Conservation (phyloP, 2,888 invertebrate species). For the Hyppa rectilinea region DNA sequence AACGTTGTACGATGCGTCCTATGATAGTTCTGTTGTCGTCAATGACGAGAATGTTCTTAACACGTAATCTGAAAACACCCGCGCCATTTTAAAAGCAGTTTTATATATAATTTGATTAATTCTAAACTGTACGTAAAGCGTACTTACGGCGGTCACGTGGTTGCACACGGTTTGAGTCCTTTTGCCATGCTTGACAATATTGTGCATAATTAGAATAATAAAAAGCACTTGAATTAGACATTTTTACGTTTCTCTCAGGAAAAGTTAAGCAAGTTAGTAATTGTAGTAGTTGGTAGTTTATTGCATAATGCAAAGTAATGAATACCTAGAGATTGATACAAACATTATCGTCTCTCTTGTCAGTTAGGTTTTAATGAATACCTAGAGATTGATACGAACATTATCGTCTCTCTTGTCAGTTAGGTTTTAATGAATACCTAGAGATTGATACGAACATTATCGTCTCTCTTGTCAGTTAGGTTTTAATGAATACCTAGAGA, state of each 20-base stretch:
- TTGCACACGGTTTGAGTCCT: constrained; percentile 5
- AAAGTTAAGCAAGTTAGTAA: too few species aligned
- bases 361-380: too few species aligned
- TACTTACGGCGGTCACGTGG: neutral
- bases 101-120: constrained; percentile 13
- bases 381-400: too few species aligned
- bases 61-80: neutral
- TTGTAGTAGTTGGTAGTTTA: too few species aligned
- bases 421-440: too few species aligned
- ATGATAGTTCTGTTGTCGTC: neutral
- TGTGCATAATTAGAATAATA: neutral
- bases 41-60: neutral
- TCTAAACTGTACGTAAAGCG: too few species aligned
- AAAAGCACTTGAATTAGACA: neutral
- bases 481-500: too few species aligned
- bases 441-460: too few species aligned
- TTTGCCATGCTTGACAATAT: neutral
- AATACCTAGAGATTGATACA: too few species aligned
- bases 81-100: constrained; percentile 14
- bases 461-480: too few species aligned
- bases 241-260: neutral
- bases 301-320: neutral
- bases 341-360: too few species aligned
- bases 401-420: too few species aligned
- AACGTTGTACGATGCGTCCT: neutral